Evolutionary conservation across 1,140 invertebrate species (phyloP), one percentile per base, ranked within the genome.

Genomic region (Drosophila eugracilis): DNA sequence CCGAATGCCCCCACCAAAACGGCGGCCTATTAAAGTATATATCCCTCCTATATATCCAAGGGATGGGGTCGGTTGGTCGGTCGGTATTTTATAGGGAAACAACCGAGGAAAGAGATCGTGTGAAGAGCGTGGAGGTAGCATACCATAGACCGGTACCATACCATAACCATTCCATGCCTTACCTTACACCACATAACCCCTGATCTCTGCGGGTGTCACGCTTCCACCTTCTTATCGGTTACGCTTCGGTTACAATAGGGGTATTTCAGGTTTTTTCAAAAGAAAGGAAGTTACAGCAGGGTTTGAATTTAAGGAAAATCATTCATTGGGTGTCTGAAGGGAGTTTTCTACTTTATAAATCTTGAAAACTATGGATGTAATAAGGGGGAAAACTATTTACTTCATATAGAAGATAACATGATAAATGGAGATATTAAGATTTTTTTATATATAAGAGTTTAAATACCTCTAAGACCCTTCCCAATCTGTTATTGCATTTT

Each of bases 11-110:
- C 54, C 42, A 45, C 6, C 3, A 26, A 63, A 28, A n/a, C n/a
- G n/a, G n/a, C n/a, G 57, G 19, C 32, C 41, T 49, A 36, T 63
- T 63, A 63, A 66, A 63, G 58, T 59, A 17, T 12, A 42, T 22
- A 42, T 42, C 19, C 21, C 36, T 41, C n/a, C n/a, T n/a, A n/a
- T n/a, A 41, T 21, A 41, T 41, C 17, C 28, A 10, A 14, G 6
- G 21, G 54, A 53, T 22, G 15, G 47, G 14, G 7, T 0, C 0
- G 26, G 26, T 1, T 6, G 26, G 26, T 26, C 7, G n/a, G n/a
- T 15, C 15, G 2, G 30, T 24, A 54, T 54, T n/a, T n/a, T 54
- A 34, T 9, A 4, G 22, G 15, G 10, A 32, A 21, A 36, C 12
- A 24, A 36, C 21, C 21, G 19, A 53, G 21, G 42, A 7, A 44